phyloP scores from a whole-genome alignment of 2,888 invertebrate genomes.

The Orthosia gothica region DNA sequence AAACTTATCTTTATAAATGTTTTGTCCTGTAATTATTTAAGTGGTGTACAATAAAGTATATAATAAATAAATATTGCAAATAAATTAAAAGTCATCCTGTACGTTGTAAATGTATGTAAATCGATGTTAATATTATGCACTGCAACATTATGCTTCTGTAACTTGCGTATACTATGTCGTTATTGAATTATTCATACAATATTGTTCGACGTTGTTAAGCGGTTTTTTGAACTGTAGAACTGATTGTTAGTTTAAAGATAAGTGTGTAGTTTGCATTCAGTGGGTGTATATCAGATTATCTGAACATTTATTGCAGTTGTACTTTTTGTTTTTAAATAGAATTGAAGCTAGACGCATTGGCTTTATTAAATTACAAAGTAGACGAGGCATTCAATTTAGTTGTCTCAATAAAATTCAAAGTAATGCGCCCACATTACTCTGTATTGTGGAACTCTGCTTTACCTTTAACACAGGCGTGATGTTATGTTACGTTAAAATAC shows the following conservation, averaged over 20 bases:
- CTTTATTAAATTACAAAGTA: neutral
- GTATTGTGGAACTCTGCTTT: too few species aligned
- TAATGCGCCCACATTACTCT: too few species aligned
- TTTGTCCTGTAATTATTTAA: too few species aligned
- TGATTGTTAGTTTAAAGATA: slow-evolving; percentile 30
- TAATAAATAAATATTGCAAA: neutral
- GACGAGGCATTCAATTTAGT: too few species aligned
- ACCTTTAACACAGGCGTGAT: too few species aligned
- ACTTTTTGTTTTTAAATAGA: neutral
- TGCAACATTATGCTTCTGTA: slow-evolving; percentile 63
- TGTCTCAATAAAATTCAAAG: too few species aligned
- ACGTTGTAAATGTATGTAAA: slow-evolving; percentile 66
- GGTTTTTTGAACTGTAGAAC: slow-evolving; percentile 59
- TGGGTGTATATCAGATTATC: slow-evolving; percentile 31
- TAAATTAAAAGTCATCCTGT: slow-evolving; percentile 2
- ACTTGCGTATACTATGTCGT: slow-evolving; percentile 49
- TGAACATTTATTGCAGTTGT: slow-evolving; percentile 13
- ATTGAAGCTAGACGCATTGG: neutral
- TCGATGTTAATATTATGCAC: slow-evolving; percentile 70
- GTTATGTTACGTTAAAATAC: neutral
- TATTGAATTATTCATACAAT: slow-evolving; percentile 72
- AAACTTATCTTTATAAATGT: too few species aligned
- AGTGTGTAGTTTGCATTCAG: slow-evolving; percentile 38
- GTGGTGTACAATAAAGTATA: too few species aligned
- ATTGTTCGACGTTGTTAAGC: slow-evolving; percentile 43